Evolutionary conservation across 2,888 invertebrate genomes (phyloP).

Genomic region (Polyommatus iphigenia): DNA sequence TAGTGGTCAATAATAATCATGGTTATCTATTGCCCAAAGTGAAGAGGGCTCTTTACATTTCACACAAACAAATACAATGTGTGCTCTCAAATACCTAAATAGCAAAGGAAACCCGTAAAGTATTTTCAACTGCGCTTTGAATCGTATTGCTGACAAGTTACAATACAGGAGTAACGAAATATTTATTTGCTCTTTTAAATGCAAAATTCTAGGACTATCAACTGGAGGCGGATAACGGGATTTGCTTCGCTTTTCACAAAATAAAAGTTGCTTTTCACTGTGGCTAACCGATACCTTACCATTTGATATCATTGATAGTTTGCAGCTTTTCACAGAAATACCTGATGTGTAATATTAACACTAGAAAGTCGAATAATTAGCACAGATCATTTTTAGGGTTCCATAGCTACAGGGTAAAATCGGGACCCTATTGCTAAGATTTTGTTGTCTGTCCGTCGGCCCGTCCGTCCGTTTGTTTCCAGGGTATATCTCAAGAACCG

Average conservation of each 20-base stretch:
- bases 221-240: neutral
- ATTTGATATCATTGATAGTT: neutral
- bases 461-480: too few relatives aligned
- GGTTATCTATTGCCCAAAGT: too few relatives aligned
- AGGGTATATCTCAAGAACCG: too few relatives aligned
- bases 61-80: neutral
- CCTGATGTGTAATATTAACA: neutral
- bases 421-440: too few relatives aligned
- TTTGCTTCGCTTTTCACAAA: neutral
- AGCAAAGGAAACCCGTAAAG: neutral
- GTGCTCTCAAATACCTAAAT: neutral
- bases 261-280: neutral
- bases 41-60: neutral
- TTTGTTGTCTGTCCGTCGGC: too few relatives aligned
- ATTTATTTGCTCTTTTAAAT: neutral
- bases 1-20: too few relatives aligned
- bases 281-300: neutral
- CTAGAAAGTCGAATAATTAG: neutral
- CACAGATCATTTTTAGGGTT: too few relatives aligned
- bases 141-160: neutral
- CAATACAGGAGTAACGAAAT: neutral
- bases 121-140: neutral
- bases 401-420: too few relatives aligned
- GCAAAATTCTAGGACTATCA: neutral
- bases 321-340: neutral